Base-by-base conservation (phyloP, 2,113 vertebrate species). In the Chunga burmeisteri region DNA sequence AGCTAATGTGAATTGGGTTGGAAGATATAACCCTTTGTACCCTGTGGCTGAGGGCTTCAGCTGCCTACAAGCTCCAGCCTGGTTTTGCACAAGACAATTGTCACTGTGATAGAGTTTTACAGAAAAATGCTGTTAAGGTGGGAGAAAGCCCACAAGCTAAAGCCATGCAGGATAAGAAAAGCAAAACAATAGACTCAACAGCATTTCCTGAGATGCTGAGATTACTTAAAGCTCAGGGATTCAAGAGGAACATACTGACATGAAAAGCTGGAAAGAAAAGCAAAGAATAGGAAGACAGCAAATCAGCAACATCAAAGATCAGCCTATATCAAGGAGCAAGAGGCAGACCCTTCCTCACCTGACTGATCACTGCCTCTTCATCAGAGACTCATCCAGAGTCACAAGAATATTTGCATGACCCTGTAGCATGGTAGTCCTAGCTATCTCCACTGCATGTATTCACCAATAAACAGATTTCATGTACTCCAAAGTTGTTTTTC, bases 61-160 rank as follows among this genome's bases (percentile, higher is more conserved):
- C 36, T 67, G 13, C 14, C 61, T 68, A 2, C 0, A 0, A 21
- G 5, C 26, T 25, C 47, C 47, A n/a, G 38, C 14, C 56, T 75
- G 13, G 18, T 56, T 90, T 86, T 52, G 42, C 58, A 85, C 23
- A 68, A 40, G 20, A 34, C 11, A 3, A 5, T 16, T 77, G 36
- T 56, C 62, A 80, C 46, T 0, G 0, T 14, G 58, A 73, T 32
- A 40, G 34, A 56, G 34, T 36, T 85, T 63, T 86, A 61, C 21
- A 77, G 23, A 73, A 88, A 80, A 92, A 25, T 20, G 11, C 19
- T 49, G 16, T 46, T 50, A 22, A 25, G 25, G 6, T 50, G 10
- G 36, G 44, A 77, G 53, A 47, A 85, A 88, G 34, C 12, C 47
- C 44, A 38, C 21, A 22, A 75, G 44, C 26, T 72, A 68, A 82